Base-by-base conservation (phyloP, 2,113 vertebrate genomes). In the Hymenochirus boettgeri region DNA sequence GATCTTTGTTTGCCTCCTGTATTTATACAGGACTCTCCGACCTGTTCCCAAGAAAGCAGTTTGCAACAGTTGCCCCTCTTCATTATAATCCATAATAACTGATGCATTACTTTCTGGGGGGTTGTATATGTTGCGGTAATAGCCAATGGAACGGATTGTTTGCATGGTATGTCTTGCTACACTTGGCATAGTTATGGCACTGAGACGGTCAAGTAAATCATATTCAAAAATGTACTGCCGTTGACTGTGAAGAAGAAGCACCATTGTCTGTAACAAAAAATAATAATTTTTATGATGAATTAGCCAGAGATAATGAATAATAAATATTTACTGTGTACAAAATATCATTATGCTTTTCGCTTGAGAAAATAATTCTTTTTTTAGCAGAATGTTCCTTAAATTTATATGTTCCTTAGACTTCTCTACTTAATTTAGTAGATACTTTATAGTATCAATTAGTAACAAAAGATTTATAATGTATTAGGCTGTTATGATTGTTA, bases 211-310 rank as follows among this genome's bases (percentile, higher is more conserved):
- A 80, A 94, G 78, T 64, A 91, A 79, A 73, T 99, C 94, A 0
- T 96, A 97, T 48, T 98, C 95, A 2, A 99, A 99, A 79, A 97
- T 97, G 80, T 98, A 99, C 77, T 98, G 96, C 45, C 96, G 83
- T 76, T 99, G 96, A 83, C 96, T 99, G 73, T 96, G 95, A 47
- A 99, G 92, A 78, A 98, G 89, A 47, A 99, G 90, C 55, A 98
- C 94, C 90, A 97, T 94, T 72, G 96, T 96, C 96, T 99, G 77
- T 21, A 79, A 70, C 61, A 70, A 71, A 72, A 51, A 71, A 77
- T 39, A 17, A 50, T 56, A 57, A 29, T 59, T 10, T 62, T 18
- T 19, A 62, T 62, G 66, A 62, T 35, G 37, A 70, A 70, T 61
- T 65, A 60, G 62, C 51, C 52, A 53, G 60, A 71, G 48, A 69